These are phyloP conservation scores for Tetheella fluctuosa DNA, from an alignment of 2,888 invertebrate genomes.

Conservation along the genomic window DNA sequence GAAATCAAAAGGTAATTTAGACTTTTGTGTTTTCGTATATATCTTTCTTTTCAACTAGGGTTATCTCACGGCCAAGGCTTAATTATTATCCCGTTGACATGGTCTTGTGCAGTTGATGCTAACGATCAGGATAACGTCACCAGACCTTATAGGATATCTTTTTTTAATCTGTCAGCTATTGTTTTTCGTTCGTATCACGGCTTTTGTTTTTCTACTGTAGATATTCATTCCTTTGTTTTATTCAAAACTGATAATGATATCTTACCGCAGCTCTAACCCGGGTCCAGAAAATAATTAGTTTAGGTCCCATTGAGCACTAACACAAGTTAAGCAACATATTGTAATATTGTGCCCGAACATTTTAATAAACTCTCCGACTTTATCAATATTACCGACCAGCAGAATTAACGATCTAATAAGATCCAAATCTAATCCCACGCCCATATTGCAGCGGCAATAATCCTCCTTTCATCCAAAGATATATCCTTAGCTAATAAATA, in stretches of 20 bases:
- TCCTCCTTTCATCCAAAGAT: slow-evolving; percentile 70
- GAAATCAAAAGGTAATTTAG: slow-evolving; percentile 16
- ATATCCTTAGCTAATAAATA: slow-evolving; percentile 79
- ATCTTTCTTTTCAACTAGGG: not conserved
- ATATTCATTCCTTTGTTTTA: not conserved
- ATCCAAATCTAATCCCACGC: slow-evolving; percentile 48
- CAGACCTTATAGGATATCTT: not conserved
- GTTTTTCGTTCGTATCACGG: slow-evolving; percentile 4
- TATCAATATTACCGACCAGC: not conserved
- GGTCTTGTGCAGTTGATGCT: slow-evolving; percentile 6
- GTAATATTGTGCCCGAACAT: not conserved
- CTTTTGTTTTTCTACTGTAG: not conserved
- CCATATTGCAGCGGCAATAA: slow-evolving; percentile 70
- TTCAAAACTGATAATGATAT: not conserved
- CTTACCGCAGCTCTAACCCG: not conserved
- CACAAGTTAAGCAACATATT: no score
- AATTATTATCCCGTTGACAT: not conserved
- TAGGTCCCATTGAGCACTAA: no score
- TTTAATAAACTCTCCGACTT: not conserved
- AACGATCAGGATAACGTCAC: not conserved
- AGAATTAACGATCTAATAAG: slow-evolving; percentile 52
- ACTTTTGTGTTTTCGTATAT: not conserved
- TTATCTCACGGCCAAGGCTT: slow-evolving; percentile 7
- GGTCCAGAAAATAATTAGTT: not conserved
- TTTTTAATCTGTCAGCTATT: not conserved